Base-by-base conservation (phyloP, 2,888 invertebrate genomes). In the Drosophila mulleri region DNA sequence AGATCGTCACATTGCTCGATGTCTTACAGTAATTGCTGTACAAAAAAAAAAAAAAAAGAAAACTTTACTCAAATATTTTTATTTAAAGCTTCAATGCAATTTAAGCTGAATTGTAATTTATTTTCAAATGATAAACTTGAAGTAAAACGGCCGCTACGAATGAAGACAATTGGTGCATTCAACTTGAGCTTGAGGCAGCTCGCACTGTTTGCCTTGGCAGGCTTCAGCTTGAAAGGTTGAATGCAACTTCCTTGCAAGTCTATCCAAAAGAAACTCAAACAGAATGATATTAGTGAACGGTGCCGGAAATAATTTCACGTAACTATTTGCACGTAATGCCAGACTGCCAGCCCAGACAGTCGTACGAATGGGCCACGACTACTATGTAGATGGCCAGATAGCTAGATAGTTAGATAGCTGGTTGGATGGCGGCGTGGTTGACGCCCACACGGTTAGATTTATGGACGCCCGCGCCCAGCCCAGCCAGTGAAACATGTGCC, bases 301-400 rank as follows among this genome's bases (percentile, higher is more conserved):
- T 65, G 68, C 82, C 84, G 84, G 84, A 84, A 87, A 87, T 87
- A 87, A 87, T 84, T 84, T 84, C 72, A 80, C 84, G 84, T 82
- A 80, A 75, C 84, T 84, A 84, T 87, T 87, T 84, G 84, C 84
- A 84, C 84, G 87, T 84, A 83, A 65, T 65, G 66, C 67, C 67
- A 83, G 29, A 8, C 59, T 63, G 69, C 67, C 67, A 53, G 26
- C 7, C 52, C 53, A 60, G 70, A 41, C 64, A 63, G 69, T 9
- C 20, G 44, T 20, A 20, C 20, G 14, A 20, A 53, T n/a, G 41
- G 41, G n/a, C 16, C 41, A n/a, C 41, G 8, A 37, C 35, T 52
- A 50, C 39, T 23, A 44, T 45, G 53, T 57, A 32, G 57, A 57
- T 57, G 4, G 75, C 42, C 48, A 45, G 57, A 45, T 57, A 44